These are phyloP conservation scores for Barypeithes pellucidus DNA, from an alignment of 2,888 invertebrate genomes.

Conservation along the genomic window DNA sequence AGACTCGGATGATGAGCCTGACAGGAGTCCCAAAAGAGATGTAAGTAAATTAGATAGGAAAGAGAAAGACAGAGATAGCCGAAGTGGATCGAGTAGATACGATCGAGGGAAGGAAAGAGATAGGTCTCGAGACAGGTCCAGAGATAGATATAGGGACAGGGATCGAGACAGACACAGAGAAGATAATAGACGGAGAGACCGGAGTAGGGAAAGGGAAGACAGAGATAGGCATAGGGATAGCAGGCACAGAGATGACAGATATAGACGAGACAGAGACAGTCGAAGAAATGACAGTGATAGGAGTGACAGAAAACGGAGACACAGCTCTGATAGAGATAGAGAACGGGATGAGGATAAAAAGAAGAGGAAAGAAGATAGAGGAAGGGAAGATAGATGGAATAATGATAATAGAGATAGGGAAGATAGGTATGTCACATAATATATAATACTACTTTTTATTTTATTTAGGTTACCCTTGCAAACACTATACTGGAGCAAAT, in stretches of 20 bases:
- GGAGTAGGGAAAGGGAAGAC: conserved; percentile 16
- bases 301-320: conserved; percentile 43
- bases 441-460: no score
- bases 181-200: conserved; percentile 19
- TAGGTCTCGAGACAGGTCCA: conserved; percentile 30
- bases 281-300: conserved; percentile 36
- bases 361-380: conserved; percentile 37
- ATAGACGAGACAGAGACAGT: conserved; percentile 58
- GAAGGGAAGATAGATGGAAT: conserved; percentile 32
- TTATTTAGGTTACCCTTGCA: no score
- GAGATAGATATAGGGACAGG: conserved; percentile 32
- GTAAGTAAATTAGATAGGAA: conserved; percentile 39
- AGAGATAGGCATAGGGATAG: conserved; percentile 38
- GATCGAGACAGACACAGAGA: conserved; percentile 27
- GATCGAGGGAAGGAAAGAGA: conserved; percentile 48
- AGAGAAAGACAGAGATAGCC: conserved; percentile 27
- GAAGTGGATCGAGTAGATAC: conserved; percentile 38
- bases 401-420: conserved; percentile 30
- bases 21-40: conserved; percentile 36
- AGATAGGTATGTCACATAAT: no score
- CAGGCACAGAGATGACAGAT: conserved; percentile 52
- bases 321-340: conserved; percentile 45
- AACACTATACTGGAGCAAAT: no score
- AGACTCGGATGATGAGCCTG: conserved; percentile 54
- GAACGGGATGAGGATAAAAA: conserved; percentile 44